Base-by-base conservation (phyloP, 2,888 invertebrate genomes). In the Harpalus rubripes region DNA sequence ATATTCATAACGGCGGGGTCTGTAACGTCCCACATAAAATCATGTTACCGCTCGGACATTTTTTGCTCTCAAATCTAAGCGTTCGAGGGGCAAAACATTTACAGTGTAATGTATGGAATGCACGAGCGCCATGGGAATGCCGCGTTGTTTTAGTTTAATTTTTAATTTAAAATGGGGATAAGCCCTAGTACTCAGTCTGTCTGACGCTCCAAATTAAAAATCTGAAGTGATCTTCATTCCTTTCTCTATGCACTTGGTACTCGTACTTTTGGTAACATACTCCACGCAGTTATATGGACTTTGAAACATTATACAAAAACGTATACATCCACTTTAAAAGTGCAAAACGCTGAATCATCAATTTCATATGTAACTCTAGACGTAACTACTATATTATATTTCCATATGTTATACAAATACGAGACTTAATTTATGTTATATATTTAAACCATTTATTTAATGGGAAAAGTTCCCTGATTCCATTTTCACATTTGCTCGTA, bases 111-210 rank as follows among this genome's bases (percentile, higher is more conserved):
- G 83, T 76, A 76, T 83, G 83, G 83, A 83, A 83, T 83, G 83
- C 76, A 83, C 44, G 65, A 68, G 32, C 68, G 18, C 32, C 81
- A 39, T 68, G 78, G 58, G 78, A 59, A 12, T 81, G 18, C 16
- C 65, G 68, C 83, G 61, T 83, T 76, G 76, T 83, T 83, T 83
- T 83, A 76, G 74, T 83, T 83, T 83, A 76, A 83, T 83, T 83
- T 81, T 83, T 76, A 83, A 83, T 76, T 83, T 63, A 83, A 83
- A 83, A 83, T 61, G 68, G 68, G 68, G 65, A 68, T 81, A 81
- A 81, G 81, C 65, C 32, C 39, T 7, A 44, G 44, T 52, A 41
- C 52, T 44, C 74, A 18, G 52, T 4, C 22, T 32, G 41, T 76
- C 76, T 76, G 76, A 76, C 76, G 76, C 76, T 56, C 52, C 76